These are phyloP conservation scores for Burhinus oedicnemus DNA, from an alignment of 2,113 vertebrate species.

Conservation along the genomic window DNA sequence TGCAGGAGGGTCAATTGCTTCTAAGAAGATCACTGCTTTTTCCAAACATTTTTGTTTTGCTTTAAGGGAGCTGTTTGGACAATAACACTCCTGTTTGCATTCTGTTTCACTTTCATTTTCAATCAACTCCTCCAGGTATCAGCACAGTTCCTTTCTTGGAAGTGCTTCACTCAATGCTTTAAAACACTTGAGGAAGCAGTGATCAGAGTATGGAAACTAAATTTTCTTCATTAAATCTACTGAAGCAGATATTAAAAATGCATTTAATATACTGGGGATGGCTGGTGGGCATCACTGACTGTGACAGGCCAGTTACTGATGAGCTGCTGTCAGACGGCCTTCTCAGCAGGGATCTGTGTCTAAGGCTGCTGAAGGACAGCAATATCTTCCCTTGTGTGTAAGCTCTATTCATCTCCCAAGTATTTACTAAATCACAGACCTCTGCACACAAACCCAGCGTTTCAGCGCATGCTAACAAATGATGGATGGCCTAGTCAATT, in stretches of 20 bases:
- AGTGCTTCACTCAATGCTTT: conserved; percentile 64
- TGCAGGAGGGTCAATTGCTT: neutral
- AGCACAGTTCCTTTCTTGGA: conserved; percentile 28
- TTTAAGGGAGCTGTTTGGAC: conserved; percentile 4
- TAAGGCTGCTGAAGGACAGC: conserved; percentile 87
- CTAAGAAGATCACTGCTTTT: neutral
- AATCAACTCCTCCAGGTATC: conserved; percentile 31
- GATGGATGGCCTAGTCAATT: conserved; percentile 99
- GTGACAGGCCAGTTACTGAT: conserved; percentile 89
- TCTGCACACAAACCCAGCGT: conserved; percentile 89
- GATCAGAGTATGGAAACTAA: conserved; percentile 80
- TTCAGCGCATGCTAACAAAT: conserved; percentile 95
- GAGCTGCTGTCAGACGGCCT: conserved; percentile 83
- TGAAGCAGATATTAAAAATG: conserved; percentile 88
- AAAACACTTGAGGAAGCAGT: conserved; percentile 80
- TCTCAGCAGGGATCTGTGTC: conserved; percentile 86
- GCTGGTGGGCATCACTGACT: conserved; percentile 83
- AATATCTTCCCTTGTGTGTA: conserved; percentile 84
- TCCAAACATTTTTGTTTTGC: neutral
- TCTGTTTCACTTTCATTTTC: conserved; percentile 49
- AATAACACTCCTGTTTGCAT: neutral
- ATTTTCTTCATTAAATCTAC: conserved; percentile 89
- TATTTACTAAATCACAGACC: conserved; percentile 97
- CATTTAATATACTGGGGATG: conserved; percentile 85
- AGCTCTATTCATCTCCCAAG: conserved; percentile 88